These are phyloP conservation scores for Dasysyrphus tricinctus DNA, from an alignment of 2,888 invertebrate species.

Conservation along the genomic window DNA sequence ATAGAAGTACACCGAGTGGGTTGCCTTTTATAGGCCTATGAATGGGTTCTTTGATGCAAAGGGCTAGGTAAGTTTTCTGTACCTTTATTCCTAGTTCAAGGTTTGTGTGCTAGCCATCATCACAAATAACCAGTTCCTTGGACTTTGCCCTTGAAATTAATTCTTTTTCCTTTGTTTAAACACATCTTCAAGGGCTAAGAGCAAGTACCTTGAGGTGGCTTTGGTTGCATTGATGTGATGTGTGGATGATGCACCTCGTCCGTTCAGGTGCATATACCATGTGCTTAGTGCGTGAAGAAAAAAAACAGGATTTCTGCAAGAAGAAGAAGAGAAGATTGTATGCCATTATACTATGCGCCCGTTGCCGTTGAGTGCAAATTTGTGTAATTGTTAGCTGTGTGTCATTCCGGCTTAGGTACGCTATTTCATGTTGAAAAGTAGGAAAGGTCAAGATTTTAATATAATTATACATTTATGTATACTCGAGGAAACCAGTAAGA, in stretches of 20 bases:
- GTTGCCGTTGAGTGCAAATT: conserved; percentile 1
- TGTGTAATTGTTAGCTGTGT: conserved; percentile 19
- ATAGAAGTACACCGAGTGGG: conserved; percentile 37
- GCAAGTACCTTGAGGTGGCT: conserved; percentile 15
- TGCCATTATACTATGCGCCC: not conserved
- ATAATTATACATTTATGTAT: too few relatives aligned
- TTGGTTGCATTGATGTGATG: not conserved
- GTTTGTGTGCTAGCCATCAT: conserved; percentile 1
- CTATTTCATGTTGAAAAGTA: not conserved
- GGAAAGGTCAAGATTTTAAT: not conserved
- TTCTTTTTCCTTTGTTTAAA: conserved; percentile 16
- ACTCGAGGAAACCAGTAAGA: not conserved
- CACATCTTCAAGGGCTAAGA: not conserved
- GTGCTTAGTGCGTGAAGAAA: conserved; percentile 23
- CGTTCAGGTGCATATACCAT: conserved; percentile 14
- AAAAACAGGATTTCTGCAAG: conserved; percentile 54
- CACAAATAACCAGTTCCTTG: conserved; percentile 58
- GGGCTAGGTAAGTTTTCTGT: not conserved
- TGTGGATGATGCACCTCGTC: conserved; percentile 1
- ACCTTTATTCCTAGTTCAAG: conserved; percentile 37
- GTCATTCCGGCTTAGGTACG: conserved; percentile 6
- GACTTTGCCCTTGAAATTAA: conserved; percentile 56
- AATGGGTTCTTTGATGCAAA: not conserved
- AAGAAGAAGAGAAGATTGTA: conserved; percentile 6
- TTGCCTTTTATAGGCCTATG: conserved; percentile 65